Percentiles rank a stretch among this genome's conserved stretches.
phyloP scores from a whole-genome alignment of 2,113 vertebrate species.

The Lophura nycthemera region DNA sequence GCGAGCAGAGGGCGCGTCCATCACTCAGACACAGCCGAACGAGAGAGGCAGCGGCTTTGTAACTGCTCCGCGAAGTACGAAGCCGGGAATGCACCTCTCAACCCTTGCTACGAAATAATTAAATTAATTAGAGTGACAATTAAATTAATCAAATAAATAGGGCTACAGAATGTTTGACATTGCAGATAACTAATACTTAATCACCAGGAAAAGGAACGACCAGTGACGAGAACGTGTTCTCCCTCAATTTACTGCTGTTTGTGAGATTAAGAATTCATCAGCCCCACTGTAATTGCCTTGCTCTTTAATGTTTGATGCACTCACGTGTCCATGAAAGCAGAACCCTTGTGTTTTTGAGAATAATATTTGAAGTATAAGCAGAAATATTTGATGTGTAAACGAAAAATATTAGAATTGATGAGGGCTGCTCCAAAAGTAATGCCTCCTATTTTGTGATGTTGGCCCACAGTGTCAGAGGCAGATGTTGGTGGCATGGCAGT shows the following conservation, averaged over 20 bases:
- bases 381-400: background rate
- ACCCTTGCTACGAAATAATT: slow-evolving; percentile 51
- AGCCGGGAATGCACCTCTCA: background rate
- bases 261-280: slow-evolving; percentile 38
- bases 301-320: slow-evolving; percentile 35
- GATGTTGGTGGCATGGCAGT: background rate
- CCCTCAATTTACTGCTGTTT: slow-evolving; percentile 14
- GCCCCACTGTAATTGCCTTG: background rate
- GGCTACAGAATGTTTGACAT: slow-evolving; percentile 14
- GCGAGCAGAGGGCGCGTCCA: background rate
- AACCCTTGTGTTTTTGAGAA: background rate
- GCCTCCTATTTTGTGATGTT: background rate
- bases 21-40: background rate
- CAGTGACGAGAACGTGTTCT: background rate
- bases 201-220: background rate
- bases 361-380: background rate
- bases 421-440: background rate
- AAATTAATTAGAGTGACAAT: slow-evolving; percentile 60
- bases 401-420: background rate
- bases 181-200: slow-evolving; percentile 50
- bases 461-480: background rate
- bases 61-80: background rate
- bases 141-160: slow-evolving; percentile 70
- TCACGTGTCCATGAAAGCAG: slow-evolving; percentile 14
- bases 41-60: background rate